Base-by-base conservation (phyloP, 2,113 vertebrate species). In the Sphyrna mokarran region DNA sequence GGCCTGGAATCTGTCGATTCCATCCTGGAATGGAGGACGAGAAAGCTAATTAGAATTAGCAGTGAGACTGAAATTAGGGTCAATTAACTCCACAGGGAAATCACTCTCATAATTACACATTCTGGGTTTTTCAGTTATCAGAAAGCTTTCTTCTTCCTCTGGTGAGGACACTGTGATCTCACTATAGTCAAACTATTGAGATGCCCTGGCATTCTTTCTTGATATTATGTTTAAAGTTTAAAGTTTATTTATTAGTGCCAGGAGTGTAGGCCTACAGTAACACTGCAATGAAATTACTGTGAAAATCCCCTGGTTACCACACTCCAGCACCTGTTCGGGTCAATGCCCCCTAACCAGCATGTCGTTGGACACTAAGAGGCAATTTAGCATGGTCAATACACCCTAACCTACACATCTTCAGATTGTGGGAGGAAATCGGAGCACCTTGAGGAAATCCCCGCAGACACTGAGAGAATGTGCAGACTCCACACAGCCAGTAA, bases 41-140 rank as follows among this genome's bases (percentile, higher is more conserved):
- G 61, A 37, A 6, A 66, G 89, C 87, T 90, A 91, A 91, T 91
- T 91, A 91, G 66, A 66, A 91, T 66, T 91, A 91, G 89, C 89
- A 16, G 61, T 37, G 89, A 66, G n/a, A 63, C 89, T 91, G 89
- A 91, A 66, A 61, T 91, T 91, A n/a, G 89, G 63, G 37, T 66
- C 7, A 68, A 93, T 93, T 8, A 93, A 93, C 33, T 68, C 89
- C 89, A 93, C 20, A 61, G 89, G 89, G 89, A 93, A 93, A 91
- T 91, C 63, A 93, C n/a, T 91, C 61, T 66, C 61, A 91, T 91
- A 68, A 93, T 93, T 93, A 93, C 18, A 93, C 37, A 93, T 68
- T 93, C 89, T 66, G n/a, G 48, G 61, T n/a, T 93, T 93, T 93
- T 37, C 63, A 93, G 58, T 37, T 37, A 22, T 33, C 7, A 33